Evolutionary conservation across 2,888 invertebrate genomes (phyloP), one percentile per base, ranked within the genome.

Genomic region (Polydrusus cervinus): DNA sequence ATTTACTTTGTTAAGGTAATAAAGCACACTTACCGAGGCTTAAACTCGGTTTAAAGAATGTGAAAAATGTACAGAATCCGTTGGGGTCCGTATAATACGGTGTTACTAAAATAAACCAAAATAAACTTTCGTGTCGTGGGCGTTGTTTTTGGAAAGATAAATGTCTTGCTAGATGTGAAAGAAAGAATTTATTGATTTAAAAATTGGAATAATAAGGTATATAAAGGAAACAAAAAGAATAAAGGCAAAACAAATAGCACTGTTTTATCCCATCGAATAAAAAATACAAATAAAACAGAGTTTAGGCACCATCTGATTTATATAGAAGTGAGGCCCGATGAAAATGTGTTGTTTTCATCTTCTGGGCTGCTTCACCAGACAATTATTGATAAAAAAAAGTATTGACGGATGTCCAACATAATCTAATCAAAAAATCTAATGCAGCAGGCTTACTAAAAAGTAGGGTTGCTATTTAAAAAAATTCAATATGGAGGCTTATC

Each of bases 111-210:
- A 70, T 70, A 62, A 61, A 60, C 62, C 25, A 20, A 62, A 70
- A 69, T 49, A 47, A 61, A 57, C 25, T 14, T 13, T 34, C 6
- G 40, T 47, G 34, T 49, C 16, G 38, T 18, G n/a, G 60, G 43
- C 38, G 49, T 62, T 70, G 70, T 62, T 70, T 70, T 49, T 47
- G 14, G 40, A 62, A 70, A 70, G 70, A 70, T 60, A 38, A 60
- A 60, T 60, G 57, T 60, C 57, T 60, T 60, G 38, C 14, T 38
- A 14, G 38, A 11, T 60, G 9, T 60, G 18, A 60, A 60, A 14
- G 34, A 40, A 60, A 14, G 9, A 60, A 60, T 60, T 60, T 60
- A 60, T 60, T 38, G 57, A 60, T 60, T 16, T 60, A 11, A 5
- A 60, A 60, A 60, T 60, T 60, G 25, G 10, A 16, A 38, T 38